A percentile compares a stretch with the other conserved stretches of the same genome.
Conservation (phyloP, 2,888 invertebrate species). For the Eubasilissa splendida region DNA sequence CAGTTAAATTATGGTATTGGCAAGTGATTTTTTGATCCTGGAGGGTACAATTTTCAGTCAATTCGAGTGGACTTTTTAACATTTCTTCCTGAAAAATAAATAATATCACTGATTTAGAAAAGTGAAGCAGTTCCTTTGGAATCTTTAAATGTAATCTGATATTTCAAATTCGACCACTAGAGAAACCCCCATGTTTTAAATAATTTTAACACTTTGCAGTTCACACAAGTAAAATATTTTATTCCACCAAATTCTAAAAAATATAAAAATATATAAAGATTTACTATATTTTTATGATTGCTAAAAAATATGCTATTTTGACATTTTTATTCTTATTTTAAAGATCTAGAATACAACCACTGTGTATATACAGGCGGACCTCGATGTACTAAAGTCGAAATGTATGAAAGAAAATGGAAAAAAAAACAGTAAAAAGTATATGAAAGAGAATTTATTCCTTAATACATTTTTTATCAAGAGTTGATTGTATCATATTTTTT, state of each 20-base stretch:
- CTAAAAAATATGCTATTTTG: not conserved
- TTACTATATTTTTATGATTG: not conserved
- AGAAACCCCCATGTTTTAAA: no score
- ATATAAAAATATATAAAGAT: not conserved
- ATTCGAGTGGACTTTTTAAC: not conserved
- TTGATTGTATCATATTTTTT: no score
- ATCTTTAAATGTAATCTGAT: no score
- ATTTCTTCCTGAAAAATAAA: slow-evolving; percentile 31
- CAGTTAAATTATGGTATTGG: slow-evolving; percentile 17
- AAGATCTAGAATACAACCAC: not conserved
- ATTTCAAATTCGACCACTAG: no score
- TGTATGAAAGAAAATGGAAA: no score
- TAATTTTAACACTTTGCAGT: no score
- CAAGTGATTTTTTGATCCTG: slow-evolving; percentile 27
- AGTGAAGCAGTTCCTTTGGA: no score
- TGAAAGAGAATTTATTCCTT: no score
- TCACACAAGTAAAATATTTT: not conserved
- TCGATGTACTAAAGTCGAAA: no score
- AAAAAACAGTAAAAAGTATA: no score
- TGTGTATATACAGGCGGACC: no score
- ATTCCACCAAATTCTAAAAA: not conserved
- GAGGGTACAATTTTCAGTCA: slow-evolving; percentile 43
- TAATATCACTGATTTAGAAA: not conserved
- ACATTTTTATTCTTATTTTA: not conserved
- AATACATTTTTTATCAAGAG: no score